phyloP scores from a whole-genome alignment of 35 echinoderm and acorn worm species.

The Hemicentrotus pulcherrimus region DNA sequence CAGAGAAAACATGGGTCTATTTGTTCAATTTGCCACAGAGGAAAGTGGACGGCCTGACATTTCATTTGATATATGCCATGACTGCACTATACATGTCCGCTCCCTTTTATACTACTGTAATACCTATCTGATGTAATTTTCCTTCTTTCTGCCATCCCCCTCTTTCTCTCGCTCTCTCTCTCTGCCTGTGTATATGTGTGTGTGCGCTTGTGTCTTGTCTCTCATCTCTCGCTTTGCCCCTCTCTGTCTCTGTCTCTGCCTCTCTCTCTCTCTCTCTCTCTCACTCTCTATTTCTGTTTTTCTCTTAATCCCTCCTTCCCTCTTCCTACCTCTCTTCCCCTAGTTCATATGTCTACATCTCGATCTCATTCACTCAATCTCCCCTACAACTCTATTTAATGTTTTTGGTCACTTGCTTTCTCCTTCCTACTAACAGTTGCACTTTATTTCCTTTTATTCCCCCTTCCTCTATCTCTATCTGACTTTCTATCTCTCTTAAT shows the following conservation, averaged over 20 bases:
- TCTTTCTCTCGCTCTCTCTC: background rate
- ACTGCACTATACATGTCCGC: slow-evolving; percentile 5
- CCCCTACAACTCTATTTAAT: background rate
- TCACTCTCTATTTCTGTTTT: background rate
- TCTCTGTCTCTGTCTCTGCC: background rate
- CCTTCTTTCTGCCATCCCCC: background rate
- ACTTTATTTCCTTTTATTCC: background rate
- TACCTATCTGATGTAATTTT: background rate
- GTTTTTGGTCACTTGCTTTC: background rate
- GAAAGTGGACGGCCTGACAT: slow-evolving; percentile 17
- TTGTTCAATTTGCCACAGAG: slow-evolving; percentile 27
- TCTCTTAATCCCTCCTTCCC: background rate
- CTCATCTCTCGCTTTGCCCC: background rate
- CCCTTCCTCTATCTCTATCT: background rate
- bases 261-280: background rate
- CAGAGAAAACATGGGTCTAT: slow-evolving; percentile 16
- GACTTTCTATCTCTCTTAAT: background rate
- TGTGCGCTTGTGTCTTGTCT: too few species aligned
- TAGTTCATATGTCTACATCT: background rate
- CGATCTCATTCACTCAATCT: background rate
- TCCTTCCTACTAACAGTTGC: background rate
- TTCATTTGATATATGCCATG: slow-evolving; percentile 39
- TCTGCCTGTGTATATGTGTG: background rate
- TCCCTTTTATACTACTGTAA: background rate
- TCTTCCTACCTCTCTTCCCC: background rate